Evolutionary conservation across 2,888 invertebrate genomes (phyloP).

Genomic region (Sclerodermus sp.): DNA sequence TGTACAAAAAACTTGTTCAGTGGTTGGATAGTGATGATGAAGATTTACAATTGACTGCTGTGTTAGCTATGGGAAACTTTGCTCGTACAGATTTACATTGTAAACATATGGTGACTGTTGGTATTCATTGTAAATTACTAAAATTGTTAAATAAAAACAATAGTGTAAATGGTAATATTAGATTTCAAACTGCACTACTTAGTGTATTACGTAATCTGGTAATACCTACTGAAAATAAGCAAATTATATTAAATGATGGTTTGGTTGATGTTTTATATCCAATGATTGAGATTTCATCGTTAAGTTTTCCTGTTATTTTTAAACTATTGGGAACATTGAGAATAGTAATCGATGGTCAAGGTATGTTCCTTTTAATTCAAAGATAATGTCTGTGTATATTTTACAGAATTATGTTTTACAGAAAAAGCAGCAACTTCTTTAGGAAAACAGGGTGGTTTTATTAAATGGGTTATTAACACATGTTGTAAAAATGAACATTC

Average conservation of each 20-base stretch:
- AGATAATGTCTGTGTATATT: neutral
- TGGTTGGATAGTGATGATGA: conserved; percentile 78
- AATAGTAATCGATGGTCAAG: conserved; percentile 85
- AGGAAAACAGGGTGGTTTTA: conserved; percentile 65
- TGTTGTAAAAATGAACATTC: conserved; percentile 77
- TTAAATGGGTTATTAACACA: conserved; percentile 74
- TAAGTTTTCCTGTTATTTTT: conserved; percentile 80
- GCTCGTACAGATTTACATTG: conserved; percentile 86
- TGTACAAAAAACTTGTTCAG: conserved; percentile 71
- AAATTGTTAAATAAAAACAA: conserved; percentile 52
- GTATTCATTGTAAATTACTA: conserved; percentile 70
- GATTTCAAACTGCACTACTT: conserved; percentile 73
- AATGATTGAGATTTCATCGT: conserved; percentile 62
- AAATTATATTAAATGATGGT: conserved; percentile 71
- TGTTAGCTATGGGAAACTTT: conserved; percentile 87
- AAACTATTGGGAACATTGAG: conserved; percentile 83
- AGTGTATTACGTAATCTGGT: conserved; percentile 79
- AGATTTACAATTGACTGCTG: conserved; percentile 79
- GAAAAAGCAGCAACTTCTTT: conserved; percentile 72
- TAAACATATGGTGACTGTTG: conserved; percentile 77
- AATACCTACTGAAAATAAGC: conserved; percentile 76
- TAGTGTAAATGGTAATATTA: conserved; percentile 35
- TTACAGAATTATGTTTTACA: conserved; percentile 46
- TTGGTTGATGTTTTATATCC: conserved; percentile 74
- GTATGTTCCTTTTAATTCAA: conserved; percentile 53